phyloP scores from a whole-genome alignment of 2,888 invertebrate species.

The Phortica magna region DNA sequence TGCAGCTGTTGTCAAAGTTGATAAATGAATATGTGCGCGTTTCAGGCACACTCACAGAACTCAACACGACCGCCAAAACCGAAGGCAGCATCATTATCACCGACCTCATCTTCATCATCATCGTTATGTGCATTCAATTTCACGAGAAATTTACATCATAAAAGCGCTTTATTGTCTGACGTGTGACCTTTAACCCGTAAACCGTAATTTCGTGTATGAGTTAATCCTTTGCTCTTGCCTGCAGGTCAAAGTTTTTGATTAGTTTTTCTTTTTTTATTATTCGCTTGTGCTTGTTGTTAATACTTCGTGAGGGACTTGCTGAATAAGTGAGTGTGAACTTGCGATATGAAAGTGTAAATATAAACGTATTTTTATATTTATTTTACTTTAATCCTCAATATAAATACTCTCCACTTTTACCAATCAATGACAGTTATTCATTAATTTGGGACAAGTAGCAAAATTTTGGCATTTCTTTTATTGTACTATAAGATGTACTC shows the following conservation, averaged over 20 bases:
- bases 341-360: not conserved
- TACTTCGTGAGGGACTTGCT: not conserved
- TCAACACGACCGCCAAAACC: not conserved
- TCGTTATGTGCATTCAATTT: slow-evolving; percentile 28
- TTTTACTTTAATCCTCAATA: too few relatives aligned
- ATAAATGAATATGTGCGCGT: slow-evolving; percentile 25
- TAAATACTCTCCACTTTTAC: too few relatives aligned
- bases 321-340: not conserved
- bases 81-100: not conserved
- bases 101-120: not conserved
- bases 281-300: not conserved
- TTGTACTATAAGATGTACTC: too few relatives aligned
- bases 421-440: too few relatives aligned
- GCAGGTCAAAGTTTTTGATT: not conserved
- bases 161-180: slow-evolving; percentile 55
- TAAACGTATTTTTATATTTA: too few relatives aligned
- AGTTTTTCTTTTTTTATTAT: not conserved
- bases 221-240: not conserved
- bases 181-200: slow-evolving; percentile 23
- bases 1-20: slow-evolving; percentile 63
- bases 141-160: slow-evolving; percentile 58
- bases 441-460: too few relatives aligned
- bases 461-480: too few relatives aligned
- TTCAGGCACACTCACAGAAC: not conserved
- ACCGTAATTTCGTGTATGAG: not conserved